Base-by-base conservation (phyloP, 2,888 invertebrate genomes). In the Acronicta alni region DNA sequence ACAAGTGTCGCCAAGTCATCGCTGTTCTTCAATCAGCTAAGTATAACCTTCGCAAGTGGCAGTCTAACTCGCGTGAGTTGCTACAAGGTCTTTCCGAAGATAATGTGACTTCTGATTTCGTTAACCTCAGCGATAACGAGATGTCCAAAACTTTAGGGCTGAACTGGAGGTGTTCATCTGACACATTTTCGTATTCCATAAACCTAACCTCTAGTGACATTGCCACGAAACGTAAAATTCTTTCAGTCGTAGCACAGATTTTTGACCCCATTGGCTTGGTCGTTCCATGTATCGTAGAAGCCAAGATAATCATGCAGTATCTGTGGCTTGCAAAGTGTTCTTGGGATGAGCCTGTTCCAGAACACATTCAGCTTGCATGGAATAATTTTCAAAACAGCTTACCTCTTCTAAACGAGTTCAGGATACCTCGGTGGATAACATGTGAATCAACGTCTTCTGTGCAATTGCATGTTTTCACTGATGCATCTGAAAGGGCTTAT, bases 391-490 rank as follows among this genome's bases (percentile, higher is more conserved):
- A 42, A 10, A n/a, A 9, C 3, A 52, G 14, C 12, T 20, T 52
- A 14, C 23, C 15, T 7, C 12, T 52, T 52, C 14, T 52, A 5
- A 52, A 43, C 16, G 16, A 52, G 2, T 44, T 52, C 4, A 37
- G n/a, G 5, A 52, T 52, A 52, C 52, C 43, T 8, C 52, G 52
- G n/a, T 52, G 52, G 37, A 12, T 52, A 0, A 7, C 16, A 6
- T 43, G 52, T 37, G 52, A 52, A 14, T 26, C 37, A 7, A 6
- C 23, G 16, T 44, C 52, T 1, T 43, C 16, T 2, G 2, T 52
- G 2, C 37, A 52, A 37, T 6, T 52, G 10, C 52, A 52, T 43
- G 37, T 51, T 0, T 51, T 51, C 42, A 51, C 51, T 9, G 51
- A 39, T 14, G 48, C 48, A 0, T 48, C 48, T 16, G 48, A 48